Conservation (phyloP, 2,888 invertebrate species). For the Drosophila lacicola region DNA sequence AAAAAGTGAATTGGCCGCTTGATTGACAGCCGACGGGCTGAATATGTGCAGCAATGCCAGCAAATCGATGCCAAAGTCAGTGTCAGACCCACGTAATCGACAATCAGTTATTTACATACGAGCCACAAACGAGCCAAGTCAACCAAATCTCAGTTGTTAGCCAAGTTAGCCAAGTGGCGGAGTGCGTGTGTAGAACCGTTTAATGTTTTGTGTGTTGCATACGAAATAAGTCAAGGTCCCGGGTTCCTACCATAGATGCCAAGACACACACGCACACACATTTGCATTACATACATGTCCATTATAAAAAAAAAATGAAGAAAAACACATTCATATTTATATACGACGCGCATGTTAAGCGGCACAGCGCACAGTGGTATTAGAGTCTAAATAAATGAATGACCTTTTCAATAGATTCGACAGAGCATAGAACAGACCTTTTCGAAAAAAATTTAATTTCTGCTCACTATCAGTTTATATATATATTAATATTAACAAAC, state of each 20-base stretch:
- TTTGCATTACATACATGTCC: neutral
- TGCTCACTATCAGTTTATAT: too few relatives aligned
- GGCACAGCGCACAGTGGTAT: slow-evolving; percentile 13
- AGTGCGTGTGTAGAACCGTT: slow-evolving; percentile 48
- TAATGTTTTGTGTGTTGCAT: slow-evolving; percentile 62
- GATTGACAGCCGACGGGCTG: slow-evolving; percentile 19
- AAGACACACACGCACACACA: slow-evolving; percentile 3
- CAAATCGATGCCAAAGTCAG: slow-evolving; percentile 47
- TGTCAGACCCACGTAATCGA: slow-evolving; percentile 42
- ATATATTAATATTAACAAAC: too few relatives aligned
- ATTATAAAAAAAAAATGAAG: neutral
- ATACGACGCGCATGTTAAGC: slow-evolving; percentile 17
- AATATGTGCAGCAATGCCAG: slow-evolving; percentile 8
- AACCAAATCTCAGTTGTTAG: slow-evolving; percentile 11
- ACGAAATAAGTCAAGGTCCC: slow-evolving; percentile 77
- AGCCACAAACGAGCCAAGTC: slow-evolving; percentile 10
- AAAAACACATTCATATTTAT: slow-evolving; percentile 39
- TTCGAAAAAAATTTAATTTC: too few relatives aligned
- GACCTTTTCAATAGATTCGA: neutral
- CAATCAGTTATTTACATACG: slow-evolving; percentile 13
- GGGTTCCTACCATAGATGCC: slow-evolving; percentile 28
- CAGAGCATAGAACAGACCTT: too few relatives aligned
- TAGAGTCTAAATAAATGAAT: neutral
- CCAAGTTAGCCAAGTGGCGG: slow-evolving; percentile 22
- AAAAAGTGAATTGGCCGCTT: slow-evolving; percentile 45